These are phyloP conservation scores for Stenodema calcarata DNA, from an alignment of 2,888 invertebrate species.

Conservation along the genomic window DNA sequence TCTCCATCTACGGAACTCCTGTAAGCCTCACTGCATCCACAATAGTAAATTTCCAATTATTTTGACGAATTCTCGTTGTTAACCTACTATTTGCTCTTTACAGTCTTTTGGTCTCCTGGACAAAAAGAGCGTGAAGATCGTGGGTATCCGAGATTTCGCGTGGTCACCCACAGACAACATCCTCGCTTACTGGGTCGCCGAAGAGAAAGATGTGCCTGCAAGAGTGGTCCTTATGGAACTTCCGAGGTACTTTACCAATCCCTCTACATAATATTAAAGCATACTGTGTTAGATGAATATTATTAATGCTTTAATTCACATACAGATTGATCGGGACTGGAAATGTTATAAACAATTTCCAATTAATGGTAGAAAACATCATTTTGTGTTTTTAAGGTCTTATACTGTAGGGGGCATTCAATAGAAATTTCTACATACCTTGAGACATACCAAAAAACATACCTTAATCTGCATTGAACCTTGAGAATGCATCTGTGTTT, in stretches of 20 bases:
- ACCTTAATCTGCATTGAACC: no score
- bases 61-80: no score
- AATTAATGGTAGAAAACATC: no score
- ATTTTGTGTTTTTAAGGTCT: background rate
- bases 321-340: no score
- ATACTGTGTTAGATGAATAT: no score
- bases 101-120: constrained; percentile 90
- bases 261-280: background rate
- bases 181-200: constrained; percentile 98
- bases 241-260: constrained; percentile 71
- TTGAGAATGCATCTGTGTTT: no score
- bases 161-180: constrained; percentile 98
- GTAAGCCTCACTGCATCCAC: constrained; percentile 64
- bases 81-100: constrained; percentile 56
- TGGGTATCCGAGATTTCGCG: constrained; percentile 90
- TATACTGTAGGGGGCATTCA: no score
- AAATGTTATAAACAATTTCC: no score
- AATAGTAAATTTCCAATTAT: no score
- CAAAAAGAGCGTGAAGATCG: constrained; percentile 91
- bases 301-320: no score
- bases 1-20: constrained; percentile 96
- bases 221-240: constrained; percentile 91
- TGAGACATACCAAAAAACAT: no score
- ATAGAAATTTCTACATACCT: no score
- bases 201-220: constrained; percentile 95